phyloP scores from a whole-genome alignment of 2,797 vertebrate species.

The Phrynocephalus vlangalii region DNA sequence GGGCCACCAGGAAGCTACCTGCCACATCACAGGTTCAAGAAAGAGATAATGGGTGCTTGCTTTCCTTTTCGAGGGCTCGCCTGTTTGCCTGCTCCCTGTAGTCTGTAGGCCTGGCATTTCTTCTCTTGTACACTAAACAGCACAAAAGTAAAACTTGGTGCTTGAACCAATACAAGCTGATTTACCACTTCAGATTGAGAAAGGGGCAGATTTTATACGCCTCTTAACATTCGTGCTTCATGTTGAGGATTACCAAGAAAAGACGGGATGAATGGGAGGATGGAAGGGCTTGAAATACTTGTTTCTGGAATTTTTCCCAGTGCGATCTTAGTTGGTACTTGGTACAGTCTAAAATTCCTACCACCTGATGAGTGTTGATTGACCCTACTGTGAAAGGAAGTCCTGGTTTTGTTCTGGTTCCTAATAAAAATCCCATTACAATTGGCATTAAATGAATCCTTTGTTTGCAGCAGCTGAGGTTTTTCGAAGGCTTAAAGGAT shows the following conservation, averaged over 20 bases:
- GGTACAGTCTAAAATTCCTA: constrained; percentile 33
- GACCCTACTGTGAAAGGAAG: constrained; percentile 40
- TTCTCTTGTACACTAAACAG: too few relatives aligned
- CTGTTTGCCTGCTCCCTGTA: background rate
- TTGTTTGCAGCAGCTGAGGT: constrained; percentile 32
- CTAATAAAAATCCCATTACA: constrained; percentile 44
- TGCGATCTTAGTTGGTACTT: background rate
- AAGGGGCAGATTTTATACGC: background rate
- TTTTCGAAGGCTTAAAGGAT: constrained; percentile 35
- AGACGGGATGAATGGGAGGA: background rate
- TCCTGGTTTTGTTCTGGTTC: constrained; percentile 46
- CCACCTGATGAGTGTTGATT: constrained; percentile 40
- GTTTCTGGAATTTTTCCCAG: background rate
- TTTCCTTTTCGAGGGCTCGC: too few relatives aligned
- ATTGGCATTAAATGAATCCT: constrained; percentile 29
- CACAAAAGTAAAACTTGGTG: background rate
- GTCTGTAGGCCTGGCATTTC: background rate
- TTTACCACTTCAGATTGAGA: background rate
- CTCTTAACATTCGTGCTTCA: background rate
- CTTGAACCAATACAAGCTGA: background rate
- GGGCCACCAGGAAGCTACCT: too few relatives aligned
- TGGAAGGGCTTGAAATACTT: background rate
- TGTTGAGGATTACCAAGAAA: background rate
- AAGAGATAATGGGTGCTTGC: too few relatives aligned
- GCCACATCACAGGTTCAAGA: background rate